Percentiles rank a stretch among this genome's conserved stretches.
These are phyloP conservation scores for Pogoniulus pusillus DNA, from an alignment of 2,797 vertebrate genomes.

Conservation along the genomic window DNA sequence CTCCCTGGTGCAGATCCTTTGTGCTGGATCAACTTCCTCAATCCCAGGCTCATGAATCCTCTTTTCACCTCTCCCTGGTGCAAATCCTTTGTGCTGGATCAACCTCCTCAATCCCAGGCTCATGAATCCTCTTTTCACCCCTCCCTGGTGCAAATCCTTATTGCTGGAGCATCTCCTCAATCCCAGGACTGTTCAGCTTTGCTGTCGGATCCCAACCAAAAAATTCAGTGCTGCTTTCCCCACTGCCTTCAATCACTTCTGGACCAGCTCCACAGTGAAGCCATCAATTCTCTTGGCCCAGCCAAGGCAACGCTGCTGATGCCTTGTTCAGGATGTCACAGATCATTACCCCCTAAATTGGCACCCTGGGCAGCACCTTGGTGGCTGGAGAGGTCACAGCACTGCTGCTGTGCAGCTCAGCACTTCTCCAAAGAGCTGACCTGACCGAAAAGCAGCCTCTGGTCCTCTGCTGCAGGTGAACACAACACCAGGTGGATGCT, in stretches of 20 bases:
- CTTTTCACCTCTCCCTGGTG: neutral
- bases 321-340: fast-evolving
- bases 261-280: neutral
- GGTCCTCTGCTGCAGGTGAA: neutral
- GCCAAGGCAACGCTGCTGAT: neutral
- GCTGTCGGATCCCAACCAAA: neutral
- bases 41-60: neutral
- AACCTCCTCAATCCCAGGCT: neutral
- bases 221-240: neutral
- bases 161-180: neutral
- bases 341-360: no score
- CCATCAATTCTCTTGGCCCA: neutral
- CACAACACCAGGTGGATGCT: neutral
- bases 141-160: neutral
- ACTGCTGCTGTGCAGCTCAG: neutral
- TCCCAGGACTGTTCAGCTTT: neutral
- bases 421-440: slow-evolving; percentile 14
- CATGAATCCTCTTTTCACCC: neutral
- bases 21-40: neutral
- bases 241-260: neutral
- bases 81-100: neutral
- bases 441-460: neutral
- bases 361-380: neutral
- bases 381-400: neutral
- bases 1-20: neutral